phyloP scores from a whole-genome alignment of 2,888 invertebrate genomes.

The Malthinus seriepunctatus region DNA sequence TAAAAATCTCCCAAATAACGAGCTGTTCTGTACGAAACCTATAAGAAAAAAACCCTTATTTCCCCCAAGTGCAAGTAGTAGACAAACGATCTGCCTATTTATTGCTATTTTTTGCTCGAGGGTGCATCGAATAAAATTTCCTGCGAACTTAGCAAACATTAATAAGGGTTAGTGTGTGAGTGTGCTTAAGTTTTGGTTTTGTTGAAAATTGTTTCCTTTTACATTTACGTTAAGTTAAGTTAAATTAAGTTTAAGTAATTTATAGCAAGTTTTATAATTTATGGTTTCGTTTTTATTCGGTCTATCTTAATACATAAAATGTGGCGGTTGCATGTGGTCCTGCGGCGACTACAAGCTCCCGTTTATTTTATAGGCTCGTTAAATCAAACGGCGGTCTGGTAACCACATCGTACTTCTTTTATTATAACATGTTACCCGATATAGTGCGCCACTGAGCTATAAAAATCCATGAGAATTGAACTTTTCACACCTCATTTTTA shows the following conservation, averaged over 20 bases:
- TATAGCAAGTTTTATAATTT: slow-evolving; percentile 22
- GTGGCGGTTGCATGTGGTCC: slow-evolving; percentile 29
- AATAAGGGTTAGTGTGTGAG: too few relatives aligned
- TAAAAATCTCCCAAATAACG: too few relatives aligned
- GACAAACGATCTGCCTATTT: too few relatives aligned
- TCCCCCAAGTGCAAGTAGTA: too few relatives aligned
- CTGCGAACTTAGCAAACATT: too few relatives aligned
- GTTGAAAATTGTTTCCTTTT: slow-evolving; percentile 2
- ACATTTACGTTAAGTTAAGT: neutral
- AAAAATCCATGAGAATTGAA: slow-evolving; percentile 31
- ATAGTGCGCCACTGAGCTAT: slow-evolving; percentile 24
- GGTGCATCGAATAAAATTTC: too few relatives aligned
- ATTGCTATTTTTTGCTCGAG: too few relatives aligned
- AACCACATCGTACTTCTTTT: slow-evolving; percentile 29
- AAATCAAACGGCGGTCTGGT: slow-evolving; percentile 32
- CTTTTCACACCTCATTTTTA: slow-evolving; percentile 32
- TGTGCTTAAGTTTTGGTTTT: neutral
- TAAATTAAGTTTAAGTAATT: slow-evolving; percentile 17
- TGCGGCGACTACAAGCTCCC: slow-evolving; percentile 32
- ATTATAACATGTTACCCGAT: slow-evolving; percentile 31
- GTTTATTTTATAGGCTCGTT: slow-evolving; percentile 31
- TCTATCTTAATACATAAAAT: slow-evolving; percentile 28
- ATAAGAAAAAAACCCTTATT: too few relatives aligned
- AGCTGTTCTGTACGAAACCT: too few relatives aligned
- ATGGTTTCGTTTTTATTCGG: slow-evolving; percentile 18